phyloP scores from a whole-genome alignment of 2,888 invertebrate species.

The Fabriciana adippe region DNA sequence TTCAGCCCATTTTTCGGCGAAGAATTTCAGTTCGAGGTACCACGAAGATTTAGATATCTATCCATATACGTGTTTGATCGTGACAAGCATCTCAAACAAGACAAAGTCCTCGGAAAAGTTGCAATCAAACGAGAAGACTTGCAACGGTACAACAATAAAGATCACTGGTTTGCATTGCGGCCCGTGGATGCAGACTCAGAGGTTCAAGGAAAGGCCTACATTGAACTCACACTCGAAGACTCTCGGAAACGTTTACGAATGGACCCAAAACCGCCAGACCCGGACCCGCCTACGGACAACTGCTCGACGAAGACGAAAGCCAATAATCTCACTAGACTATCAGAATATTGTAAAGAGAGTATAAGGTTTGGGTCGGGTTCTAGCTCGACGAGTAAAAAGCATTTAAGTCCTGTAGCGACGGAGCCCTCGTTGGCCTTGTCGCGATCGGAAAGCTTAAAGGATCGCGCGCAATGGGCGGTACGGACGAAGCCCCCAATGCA shows the following conservation, averaged over 20 bases:
- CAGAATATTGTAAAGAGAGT: slow-evolving; percentile 76
- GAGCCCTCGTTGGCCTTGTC: slow-evolving; percentile 71
- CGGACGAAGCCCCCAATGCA: slow-evolving; percentile 74
- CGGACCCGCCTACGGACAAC: slow-evolving; percentile 63
- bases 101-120: slow-evolving; percentile 90
- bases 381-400: slow-evolving; percentile 74
- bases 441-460: slow-evolving; percentile 76
- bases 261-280: slow-evolving; percentile 78
- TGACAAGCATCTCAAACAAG: slow-evolving; percentile 91
- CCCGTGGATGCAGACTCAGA: slow-evolving; percentile 95
- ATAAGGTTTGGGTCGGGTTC: slow-evolving; percentile 77
- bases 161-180: slow-evolving; percentile 94
- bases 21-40: slow-evolving; percentile 96
- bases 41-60: slow-evolving; percentile 93
- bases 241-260: slow-evolving; percentile 77
- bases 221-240: slow-evolving; percentile 88
- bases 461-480: slow-evolving; percentile 68
- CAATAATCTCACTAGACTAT: slow-evolving; percentile 71
- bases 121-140: slow-evolving; percentile 94
- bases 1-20: slow-evolving; percentile 95
- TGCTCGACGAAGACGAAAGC: slow-evolving; percentile 60
- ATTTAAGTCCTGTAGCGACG: slow-evolving; percentile 65
- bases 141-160: slow-evolving; percentile 93
- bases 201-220: slow-evolving; percentile 94
- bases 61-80: slow-evolving; percentile 94